Conservation (phyloP, 2,888 invertebrate species). For the Tetropium fuscum region DNA sequence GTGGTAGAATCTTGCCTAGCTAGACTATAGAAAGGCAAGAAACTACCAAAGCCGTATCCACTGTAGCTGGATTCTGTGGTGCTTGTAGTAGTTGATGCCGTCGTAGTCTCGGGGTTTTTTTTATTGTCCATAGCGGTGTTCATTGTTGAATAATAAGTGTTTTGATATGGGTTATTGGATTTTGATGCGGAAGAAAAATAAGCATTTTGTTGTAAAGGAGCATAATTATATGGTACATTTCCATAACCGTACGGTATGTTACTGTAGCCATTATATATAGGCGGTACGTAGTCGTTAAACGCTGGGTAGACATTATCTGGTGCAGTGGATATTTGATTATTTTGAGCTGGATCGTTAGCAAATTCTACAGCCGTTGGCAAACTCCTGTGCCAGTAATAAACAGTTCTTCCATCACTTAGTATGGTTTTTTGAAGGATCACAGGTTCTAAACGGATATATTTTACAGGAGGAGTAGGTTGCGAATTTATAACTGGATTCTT, state of each 20-base stretch:
- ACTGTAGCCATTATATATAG: neutral
- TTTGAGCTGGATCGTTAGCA: constrained; percentile 9
- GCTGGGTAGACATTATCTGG: constrained; percentile 1
- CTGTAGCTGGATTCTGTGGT: constrained; percentile 34
- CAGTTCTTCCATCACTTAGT: constrained; percentile 59
- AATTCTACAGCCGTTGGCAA: constrained; percentile 53
- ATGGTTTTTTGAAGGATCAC: constrained; percentile 62
- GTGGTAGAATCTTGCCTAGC: constrained; percentile 37
- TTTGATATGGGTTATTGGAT: constrained; percentile 5
- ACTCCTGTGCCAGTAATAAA: constrained; percentile 62
- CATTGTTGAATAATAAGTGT: neutral
- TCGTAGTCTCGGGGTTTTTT: constrained; percentile 31
- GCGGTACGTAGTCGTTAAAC: constrained; percentile 6
- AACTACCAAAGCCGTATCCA: constrained; percentile 38
- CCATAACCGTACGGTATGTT: constrained; percentile 12
- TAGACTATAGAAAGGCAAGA: constrained; percentile 40
- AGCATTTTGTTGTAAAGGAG: too few species aligned
- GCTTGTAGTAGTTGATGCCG: constrained; percentile 36
- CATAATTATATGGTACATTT: too few species aligned
- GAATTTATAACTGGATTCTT: constrained; percentile 30
- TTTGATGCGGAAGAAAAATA: constrained; percentile 6
- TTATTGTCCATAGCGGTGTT: constrained; percentile 5
- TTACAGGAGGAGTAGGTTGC: constrained; percentile 47
- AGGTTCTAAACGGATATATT: constrained; percentile 62
- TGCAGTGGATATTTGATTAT: constrained; percentile 10